These are phyloP conservation scores for Papilio glaucus DNA, from an alignment of 1,140 invertebrate species.

Conservation along the genomic window DNA sequence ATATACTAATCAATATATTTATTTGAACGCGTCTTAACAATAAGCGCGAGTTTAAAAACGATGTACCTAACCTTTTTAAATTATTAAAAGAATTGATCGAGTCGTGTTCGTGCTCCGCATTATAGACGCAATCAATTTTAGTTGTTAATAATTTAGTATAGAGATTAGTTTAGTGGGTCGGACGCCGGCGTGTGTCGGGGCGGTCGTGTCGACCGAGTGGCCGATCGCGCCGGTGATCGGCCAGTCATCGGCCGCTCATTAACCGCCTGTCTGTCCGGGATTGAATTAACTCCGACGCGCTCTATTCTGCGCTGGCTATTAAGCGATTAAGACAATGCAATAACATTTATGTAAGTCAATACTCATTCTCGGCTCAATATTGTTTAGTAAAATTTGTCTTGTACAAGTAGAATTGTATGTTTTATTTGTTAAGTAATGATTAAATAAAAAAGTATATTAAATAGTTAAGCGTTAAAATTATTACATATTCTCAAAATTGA, in stretches of 20 bases:
- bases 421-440: not conserved
- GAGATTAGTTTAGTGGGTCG: constrained; percentile 51
- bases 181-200: constrained; percentile 35
- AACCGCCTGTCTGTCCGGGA: constrained; percentile 59
- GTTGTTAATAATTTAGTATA: constrained; percentile 43
- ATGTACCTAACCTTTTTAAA: constrained; percentile 38
- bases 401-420: not conserved
- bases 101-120: constrained; percentile 21
- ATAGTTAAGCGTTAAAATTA: no score
- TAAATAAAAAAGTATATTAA: no score
- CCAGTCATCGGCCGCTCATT: constrained; percentile 70
- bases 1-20: constrained; percentile 33
- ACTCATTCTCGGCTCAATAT: constrained; percentile 12
- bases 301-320: constrained; percentile 54
- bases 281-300: constrained; percentile 65
- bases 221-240: constrained; percentile 50
- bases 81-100: constrained; percentile 33
- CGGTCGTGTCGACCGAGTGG: constrained; percentile 45
- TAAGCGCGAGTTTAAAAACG: constrained; percentile 24
- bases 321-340: constrained; percentile 61
- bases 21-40: constrained; percentile 30
- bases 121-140: constrained; percentile 39
- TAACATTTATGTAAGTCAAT: constrained; percentile 34
- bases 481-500: no score
- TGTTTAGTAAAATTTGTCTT: constrained; percentile 7